Conservation (phyloP, 2,797 vertebrate species). For the Lagorchestes hirsutus region DNA sequence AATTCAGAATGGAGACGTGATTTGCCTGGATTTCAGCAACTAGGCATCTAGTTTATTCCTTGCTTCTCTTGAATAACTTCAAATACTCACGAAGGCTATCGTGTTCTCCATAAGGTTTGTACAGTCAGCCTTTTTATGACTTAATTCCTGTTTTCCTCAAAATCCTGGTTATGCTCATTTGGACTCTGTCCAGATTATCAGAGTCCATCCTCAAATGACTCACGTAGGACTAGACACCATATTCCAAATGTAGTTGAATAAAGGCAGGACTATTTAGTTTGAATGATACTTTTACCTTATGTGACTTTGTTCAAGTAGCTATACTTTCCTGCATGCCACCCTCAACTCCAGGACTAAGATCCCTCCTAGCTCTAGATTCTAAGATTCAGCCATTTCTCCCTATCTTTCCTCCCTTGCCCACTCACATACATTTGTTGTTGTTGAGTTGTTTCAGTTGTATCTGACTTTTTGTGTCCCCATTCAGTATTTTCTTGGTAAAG, state of each 20-base stretch:
- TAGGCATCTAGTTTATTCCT: not conserved
- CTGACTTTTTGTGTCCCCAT: not conserved
- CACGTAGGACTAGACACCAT: not conserved
- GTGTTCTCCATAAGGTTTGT: not conserved
- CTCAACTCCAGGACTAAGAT: not conserved
- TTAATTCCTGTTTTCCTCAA: not conserved
- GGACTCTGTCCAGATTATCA: not conserved
- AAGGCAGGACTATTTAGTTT: not conserved
- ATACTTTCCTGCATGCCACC: not conserved
- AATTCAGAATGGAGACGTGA: not conserved
- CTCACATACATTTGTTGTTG: not conserved
- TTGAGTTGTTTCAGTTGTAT: not conserved
- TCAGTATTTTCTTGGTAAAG: not conserved
- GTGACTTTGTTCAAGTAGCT: not conserved
- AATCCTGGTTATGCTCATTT: not conserved
- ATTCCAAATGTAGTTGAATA: not conserved
- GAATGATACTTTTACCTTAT: not conserved
- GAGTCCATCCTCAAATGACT: not conserved
- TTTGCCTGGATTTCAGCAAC: not conserved
- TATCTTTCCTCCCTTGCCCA: not conserved
- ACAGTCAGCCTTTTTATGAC: not conserved
- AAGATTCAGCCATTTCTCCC: not conserved
- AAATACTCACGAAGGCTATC: not conserved
- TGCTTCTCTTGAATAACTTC: not conserved
- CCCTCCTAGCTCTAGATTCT: not conserved